Base-by-base conservation (phyloP, 2,888 invertebrate species). In the Cryptus armator region DNA sequence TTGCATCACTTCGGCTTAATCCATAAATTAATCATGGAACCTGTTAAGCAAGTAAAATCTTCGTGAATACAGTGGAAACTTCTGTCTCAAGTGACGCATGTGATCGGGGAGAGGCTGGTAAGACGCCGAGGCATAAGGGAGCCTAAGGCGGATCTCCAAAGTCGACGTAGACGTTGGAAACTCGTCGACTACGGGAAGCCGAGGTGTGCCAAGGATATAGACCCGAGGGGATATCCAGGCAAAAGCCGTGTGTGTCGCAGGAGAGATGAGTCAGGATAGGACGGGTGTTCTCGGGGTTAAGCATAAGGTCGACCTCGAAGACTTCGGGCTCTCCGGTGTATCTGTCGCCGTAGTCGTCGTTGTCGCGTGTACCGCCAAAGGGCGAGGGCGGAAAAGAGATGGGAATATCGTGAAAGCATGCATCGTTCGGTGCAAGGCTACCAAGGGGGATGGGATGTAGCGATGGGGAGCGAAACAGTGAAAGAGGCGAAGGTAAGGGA, bases 181-280 rank as follows among this genome's bases (percentile, higher is more conserved):
- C 80, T 66, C 80, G 44, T 62, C 51, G 66, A 29, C 37, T 78
- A 5, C 24, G 59, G 16, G 59, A 46, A n/a, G 1, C 12, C 9
- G 48, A 51, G 71, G 53, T 77, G 48, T 53, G 64, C 66, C 48
- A 10, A 6, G 44, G 56, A 29, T 68, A 62, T 68, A 62, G 32
- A 43, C 66, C 72, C 78, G 19, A 19, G 67, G 82, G 71, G 19
- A 62, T 83, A 46, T 70, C 75, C 64, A 46, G 75, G 24, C 70
- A 64, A 68, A 56, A 75, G 64, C 46, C 10, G 37, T n/a, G 48
- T 43, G 43, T 48, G 43, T 43, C 14, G 29, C 74, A 14, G 48
- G 10, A 32, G 19, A 44, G 64, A 66, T 81, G 70, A 66, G 64
- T 62, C 68, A 53, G 67, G 72, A 51, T 44, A 64, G 71, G 67